Conservation (phyloP, 1,140 invertebrate species). For the Calephelis nemesis region DNA sequence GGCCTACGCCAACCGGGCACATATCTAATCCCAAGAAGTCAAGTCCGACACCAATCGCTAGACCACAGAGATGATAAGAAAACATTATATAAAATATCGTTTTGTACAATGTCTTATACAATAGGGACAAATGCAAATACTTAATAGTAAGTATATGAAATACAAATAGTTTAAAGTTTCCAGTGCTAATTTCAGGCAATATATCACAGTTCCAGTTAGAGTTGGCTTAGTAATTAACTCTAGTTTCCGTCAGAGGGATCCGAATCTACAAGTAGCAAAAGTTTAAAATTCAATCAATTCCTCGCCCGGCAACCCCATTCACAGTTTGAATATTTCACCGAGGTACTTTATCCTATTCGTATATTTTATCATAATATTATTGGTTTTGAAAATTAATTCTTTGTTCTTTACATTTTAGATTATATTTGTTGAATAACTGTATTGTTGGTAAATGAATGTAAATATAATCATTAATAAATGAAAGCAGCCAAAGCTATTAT, state of each 20-base stretch:
- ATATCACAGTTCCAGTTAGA: slow-evolving; percentile 24
- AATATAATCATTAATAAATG: too few relatives aligned
- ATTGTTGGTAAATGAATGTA: too few relatives aligned
- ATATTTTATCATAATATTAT: slow-evolving; percentile 20
- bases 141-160: too few relatives aligned
- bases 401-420: neutral
- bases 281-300: slow-evolving; percentile 59
- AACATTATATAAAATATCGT: neutral
- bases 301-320: slow-evolving; percentile 37
- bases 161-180: slow-evolving; percentile 11
- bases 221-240: slow-evolving; percentile 30
- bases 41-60: too few relatives aligned
- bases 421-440: neutral
- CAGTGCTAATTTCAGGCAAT: slow-evolving; percentile 21
- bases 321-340: slow-evolving; percentile 37
- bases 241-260: slow-evolving; percentile 23
- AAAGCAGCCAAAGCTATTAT: too few relatives aligned
- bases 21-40: too few relatives aligned
- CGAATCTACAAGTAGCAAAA: slow-evolving; percentile 33
- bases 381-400: neutral
- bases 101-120: neutral
- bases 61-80: too few relatives aligned
- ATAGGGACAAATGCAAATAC: too few relatives aligned
- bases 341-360: slow-evolving; percentile 4
- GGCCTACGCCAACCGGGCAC: too few relatives aligned